A percentile compares a stretch with the other conserved stretches of the same genome.
Conservation (phyloP, 2,888 invertebrate genomes). For the Xestoiulus laeticollis region DNA sequence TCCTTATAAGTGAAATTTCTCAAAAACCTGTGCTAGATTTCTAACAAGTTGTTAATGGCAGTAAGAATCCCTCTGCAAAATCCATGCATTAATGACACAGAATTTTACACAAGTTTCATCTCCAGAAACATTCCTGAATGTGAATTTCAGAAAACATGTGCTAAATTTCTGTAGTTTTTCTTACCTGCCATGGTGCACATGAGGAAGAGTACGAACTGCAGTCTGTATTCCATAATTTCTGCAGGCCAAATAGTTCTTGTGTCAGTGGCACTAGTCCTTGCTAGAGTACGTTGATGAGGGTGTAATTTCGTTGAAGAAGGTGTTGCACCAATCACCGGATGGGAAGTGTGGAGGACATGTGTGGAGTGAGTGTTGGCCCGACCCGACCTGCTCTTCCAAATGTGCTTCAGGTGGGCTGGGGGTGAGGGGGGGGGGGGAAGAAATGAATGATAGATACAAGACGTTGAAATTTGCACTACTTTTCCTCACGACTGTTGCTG, state of each 20-base stretch:
- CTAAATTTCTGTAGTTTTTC: no score
- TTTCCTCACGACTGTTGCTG: not conserved
- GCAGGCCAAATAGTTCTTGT: not conserved
- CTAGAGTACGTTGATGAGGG: not conserved
- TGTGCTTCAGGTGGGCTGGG: not conserved
- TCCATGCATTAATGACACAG: no score
- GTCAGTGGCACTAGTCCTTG: not conserved
- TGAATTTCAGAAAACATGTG: no score
- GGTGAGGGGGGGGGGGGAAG: not conserved
- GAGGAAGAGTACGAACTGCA: not conserved
- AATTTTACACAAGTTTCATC: no score
- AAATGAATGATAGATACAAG: not conserved
- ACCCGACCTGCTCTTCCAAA: constrained; percentile 12
- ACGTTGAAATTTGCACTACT: not conserved
- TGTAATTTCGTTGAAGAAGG: not conserved
- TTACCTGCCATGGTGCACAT: not conserved
- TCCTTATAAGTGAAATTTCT: no score
- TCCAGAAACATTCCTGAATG: no score
- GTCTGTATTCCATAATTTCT: constrained; percentile 8
- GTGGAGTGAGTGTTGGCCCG: not conserved
- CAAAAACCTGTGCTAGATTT: no score
- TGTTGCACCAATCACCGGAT: not conserved
- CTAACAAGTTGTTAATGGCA: no score
- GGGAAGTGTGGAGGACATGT: not conserved
- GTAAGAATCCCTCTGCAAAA: no score